Evolutionary conservation across 2,888 invertebrate genomes (phyloP), one percentile per base, ranked within the genome.

Genomic region (Harmothoe impar): DNA sequence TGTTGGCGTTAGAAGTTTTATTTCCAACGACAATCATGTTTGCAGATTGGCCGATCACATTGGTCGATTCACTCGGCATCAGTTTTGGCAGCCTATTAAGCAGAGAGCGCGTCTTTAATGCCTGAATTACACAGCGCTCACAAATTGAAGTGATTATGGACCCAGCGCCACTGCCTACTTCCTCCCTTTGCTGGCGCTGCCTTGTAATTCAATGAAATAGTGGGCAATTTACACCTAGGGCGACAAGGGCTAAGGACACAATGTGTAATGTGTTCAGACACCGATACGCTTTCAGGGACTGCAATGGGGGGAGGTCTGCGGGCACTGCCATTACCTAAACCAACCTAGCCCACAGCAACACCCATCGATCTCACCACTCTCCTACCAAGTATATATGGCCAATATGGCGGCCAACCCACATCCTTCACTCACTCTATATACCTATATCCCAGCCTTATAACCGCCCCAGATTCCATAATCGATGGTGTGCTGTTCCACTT

Each of bases 191-290:
- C 62, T n/a, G 23, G 20, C 62, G 3, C 62, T 62, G 23, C 62
- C 62, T n/a, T 62, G 62, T 62, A 62, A 62, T 62, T 62, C 62
- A 62, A 62, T 62, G 3, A 62, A 62, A 62, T 62, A 20, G 62
- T 15, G 62, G 62, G 23, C 62, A 62, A 62, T 62, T 62, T 62
- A 62, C 62, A 62, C 62, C 62, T 77, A 77, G 77, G 77, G 77
- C 31, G 77, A 31, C n/a, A 25, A 31, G 17, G 77, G 77, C 77
- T 15, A 25, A 31, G 77, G 77, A 31, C 77, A 31, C 29, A 77
- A 31, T 77, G 77, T 31, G 77, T 77, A 77, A 77, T 77, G 77
- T 77, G 77, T 77, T 31, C 31, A 31, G 77, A 77, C 77, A 77
- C n/a, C 77, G 77, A 77, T 77, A 29, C 29, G 77, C 77, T 77